phyloP scores from a whole-genome alignment of 2,888 invertebrate species.

The Anaspis maculata region DNA sequence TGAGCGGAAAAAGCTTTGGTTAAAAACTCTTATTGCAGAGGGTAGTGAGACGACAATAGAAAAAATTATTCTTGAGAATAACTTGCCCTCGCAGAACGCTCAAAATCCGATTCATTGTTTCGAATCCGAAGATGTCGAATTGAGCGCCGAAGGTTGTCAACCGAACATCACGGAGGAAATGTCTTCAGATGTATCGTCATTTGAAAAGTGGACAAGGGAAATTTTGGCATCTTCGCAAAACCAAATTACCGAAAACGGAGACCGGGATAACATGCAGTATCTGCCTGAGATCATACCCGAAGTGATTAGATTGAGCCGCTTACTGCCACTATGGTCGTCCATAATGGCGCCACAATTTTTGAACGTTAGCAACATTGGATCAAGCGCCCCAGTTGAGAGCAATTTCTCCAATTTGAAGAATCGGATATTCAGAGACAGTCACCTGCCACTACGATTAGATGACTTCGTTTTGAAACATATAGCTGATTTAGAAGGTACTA shows the following conservation, averaged over 20 bases:
- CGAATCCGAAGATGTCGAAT: too few species aligned
- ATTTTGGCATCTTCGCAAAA: conserved; percentile 3
- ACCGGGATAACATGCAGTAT: conserved; percentile 12
- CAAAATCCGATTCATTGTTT: too few species aligned
- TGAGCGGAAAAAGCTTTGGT: conserved; percentile 5
- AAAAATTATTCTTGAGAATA: conserved; percentile 2
- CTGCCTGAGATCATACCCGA: conserved; percentile 9
- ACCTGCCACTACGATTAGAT: conserved; percentile 12
- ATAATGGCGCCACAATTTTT: conserved; percentile 10
- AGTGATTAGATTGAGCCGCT: conserved; percentile 8
- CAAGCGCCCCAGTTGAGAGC: conserved; percentile 15
- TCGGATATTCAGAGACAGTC: conserved; percentile 8
- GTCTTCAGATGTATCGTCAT: conserved; percentile 1
- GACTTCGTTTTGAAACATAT: conserved; percentile 12
- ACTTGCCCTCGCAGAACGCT: not conserved
- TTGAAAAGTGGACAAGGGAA: conserved; percentile 1
- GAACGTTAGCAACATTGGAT: conserved; percentile 2
- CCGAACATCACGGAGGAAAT: not conserved
- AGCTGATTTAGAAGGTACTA: conserved; percentile 10
- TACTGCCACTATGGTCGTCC: conserved; percentile 11
- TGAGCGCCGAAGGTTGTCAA: too few species aligned
- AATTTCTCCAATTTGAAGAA: conserved; percentile 14
- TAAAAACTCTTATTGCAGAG: conserved; percentile 7
- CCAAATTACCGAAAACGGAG: conserved; percentile 7
- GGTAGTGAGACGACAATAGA: conserved; percentile 3